These are phyloP conservation scores for Pseudobourletiella spinata DNA, from an alignment of 1,140 invertebrate species.

Conservation along the genomic window DNA sequence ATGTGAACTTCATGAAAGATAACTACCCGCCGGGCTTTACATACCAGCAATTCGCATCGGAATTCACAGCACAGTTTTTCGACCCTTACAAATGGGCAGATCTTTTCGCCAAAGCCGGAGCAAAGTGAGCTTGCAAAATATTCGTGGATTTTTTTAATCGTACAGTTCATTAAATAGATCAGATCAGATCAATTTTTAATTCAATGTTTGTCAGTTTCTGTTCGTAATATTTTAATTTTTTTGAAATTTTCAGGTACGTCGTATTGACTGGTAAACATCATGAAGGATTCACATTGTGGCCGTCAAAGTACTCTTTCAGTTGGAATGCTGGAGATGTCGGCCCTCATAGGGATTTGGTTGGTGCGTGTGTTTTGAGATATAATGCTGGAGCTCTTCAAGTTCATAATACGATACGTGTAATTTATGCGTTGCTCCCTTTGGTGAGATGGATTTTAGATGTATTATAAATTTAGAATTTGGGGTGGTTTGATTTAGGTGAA, in stretches of 20 bases:
- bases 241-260: conserved; percentile 51
- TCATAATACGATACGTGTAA: background rate
- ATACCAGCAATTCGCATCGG: conserved; percentile 45
- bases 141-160: too few relatives aligned
- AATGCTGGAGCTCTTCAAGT: background rate
- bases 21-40: conserved; percentile 43
- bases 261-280: conserved; percentile 90
- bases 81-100: conserved; percentile 40
- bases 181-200: too few relatives aligned
- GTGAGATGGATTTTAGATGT: too few relatives aligned
- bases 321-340: conserved; percentile 86
- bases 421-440: too few relatives aligned
- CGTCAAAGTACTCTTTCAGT: conserved; percentile 71
- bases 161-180: too few relatives aligned
- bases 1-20: conserved; percentile 38
- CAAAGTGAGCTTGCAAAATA: conserved; percentile 33
- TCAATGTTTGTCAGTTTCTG: too few relatives aligned
- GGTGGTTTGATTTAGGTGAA: conserved; percentile 47
- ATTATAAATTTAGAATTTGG: background rate
- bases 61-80: conserved; percentile 42
- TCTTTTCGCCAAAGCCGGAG: conserved; percentile 40
- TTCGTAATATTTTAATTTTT: background rate
- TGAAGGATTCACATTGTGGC: conserved; percentile 84
- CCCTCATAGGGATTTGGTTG: conserved; percentile 69
- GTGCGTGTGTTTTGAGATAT: conserved; percentile 43